Evolutionary conservation across 2,113 vertebrate genomes (phyloP).

Genomic region (Petroica traversi): DNA sequence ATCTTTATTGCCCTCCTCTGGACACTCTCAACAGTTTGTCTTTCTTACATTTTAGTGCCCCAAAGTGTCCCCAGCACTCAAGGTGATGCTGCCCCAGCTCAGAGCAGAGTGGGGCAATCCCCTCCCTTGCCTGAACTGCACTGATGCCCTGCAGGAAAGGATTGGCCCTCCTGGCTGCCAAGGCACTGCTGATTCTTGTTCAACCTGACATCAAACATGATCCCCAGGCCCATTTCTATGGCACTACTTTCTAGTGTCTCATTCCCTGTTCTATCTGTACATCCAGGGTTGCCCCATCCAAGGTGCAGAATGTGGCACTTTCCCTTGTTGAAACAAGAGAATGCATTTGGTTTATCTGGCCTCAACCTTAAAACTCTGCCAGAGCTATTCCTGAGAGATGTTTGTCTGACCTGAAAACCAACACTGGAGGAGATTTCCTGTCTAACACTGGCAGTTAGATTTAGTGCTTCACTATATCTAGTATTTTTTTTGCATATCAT

Average conservation of each 20-base stretch:
- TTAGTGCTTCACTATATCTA: background rate
- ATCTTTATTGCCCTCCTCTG: background rate
- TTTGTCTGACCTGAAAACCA: background rate
- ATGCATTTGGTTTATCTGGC: background rate
- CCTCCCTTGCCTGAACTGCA: background rate
- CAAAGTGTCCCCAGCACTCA: fast-evolving
- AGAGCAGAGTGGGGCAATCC: background rate
- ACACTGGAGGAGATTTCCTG: background rate
- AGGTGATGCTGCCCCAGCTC: fast-evolving
- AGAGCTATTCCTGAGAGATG: background rate
- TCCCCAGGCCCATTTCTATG: fast-evolving
- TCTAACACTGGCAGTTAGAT: background rate
- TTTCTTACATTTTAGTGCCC: fast-evolving
- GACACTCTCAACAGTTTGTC: background rate
- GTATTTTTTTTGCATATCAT: background rate
- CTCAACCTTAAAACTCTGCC: background rate
- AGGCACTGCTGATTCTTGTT: background rate
- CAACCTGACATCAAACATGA: fast-evolving
- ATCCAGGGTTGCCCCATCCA: background rate
- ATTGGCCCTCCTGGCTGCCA: background rate
- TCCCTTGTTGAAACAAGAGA: background rate
- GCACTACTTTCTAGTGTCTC: fast-evolving
- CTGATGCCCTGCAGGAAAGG: background rate
- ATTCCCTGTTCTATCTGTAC: fast-evolving
- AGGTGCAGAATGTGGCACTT: background rate